Conservation (phyloP, 1,140 invertebrate species). For the Philopotamus ludificatus region DNA sequence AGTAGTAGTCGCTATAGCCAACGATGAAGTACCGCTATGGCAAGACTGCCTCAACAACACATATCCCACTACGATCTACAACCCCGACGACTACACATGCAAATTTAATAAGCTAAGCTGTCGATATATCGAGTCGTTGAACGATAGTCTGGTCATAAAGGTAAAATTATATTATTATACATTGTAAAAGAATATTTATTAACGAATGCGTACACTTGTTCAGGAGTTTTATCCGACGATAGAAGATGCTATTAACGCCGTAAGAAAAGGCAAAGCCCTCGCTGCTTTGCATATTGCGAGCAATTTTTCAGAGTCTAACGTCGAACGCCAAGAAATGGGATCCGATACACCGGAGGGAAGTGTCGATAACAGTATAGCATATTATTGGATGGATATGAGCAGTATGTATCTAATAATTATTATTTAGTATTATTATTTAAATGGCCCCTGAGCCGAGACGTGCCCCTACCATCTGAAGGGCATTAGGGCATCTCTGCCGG, state of each 20-base stretch:
- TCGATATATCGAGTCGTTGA: conserved; percentile 52
- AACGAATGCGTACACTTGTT: background rate
- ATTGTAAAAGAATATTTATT: background rate
- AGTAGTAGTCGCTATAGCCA: conserved; percentile 73
- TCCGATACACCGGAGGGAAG: conserved; percentile 48
- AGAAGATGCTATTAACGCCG: conserved; percentile 60
- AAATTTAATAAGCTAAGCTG: conserved; percentile 53
- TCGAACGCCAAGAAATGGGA: conserved; percentile 56
- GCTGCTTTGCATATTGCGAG: conserved; percentile 70
- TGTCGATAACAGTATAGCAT: conserved; percentile 47
- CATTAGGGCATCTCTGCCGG: too few species aligned
- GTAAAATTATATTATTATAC: conserved; percentile 43
- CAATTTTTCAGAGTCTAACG: conserved; percentile 73
- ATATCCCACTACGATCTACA: conserved; percentile 40
- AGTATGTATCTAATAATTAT: conserved; percentile 53
- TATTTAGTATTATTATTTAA: too few species aligned
- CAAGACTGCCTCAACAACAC: conserved; percentile 46
- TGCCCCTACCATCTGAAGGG: too few species aligned
- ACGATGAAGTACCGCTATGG: conserved; percentile 63
- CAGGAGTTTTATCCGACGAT: conserved; percentile 54
- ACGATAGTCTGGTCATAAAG: conserved; percentile 45
- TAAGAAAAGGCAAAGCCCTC: conserved; percentile 62
- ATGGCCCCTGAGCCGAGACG: too few species aligned
- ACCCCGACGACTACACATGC: conserved; percentile 47
- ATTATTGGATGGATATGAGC: conserved; percentile 67